Evolutionary conservation across 2,113 vertebrate genomes (phyloP).

Genomic region (Channa maculata): DNA sequence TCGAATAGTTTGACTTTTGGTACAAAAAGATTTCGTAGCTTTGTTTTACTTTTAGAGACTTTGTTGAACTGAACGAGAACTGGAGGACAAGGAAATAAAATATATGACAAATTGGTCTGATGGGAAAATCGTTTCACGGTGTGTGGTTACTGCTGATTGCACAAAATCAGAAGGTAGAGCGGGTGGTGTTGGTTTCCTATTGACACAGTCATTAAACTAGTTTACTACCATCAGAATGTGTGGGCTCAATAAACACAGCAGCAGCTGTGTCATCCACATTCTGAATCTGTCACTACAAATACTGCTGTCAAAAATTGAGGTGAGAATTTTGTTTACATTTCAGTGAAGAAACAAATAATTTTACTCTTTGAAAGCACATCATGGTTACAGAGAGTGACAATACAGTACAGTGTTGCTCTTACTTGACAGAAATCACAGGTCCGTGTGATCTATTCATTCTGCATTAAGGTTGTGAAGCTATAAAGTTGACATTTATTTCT

Average conservation of each 20-base stretch:
- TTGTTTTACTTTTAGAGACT: neutral
- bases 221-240: neutral
- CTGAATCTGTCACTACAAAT: neutral
- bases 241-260: neutral
- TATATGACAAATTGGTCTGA: slow-evolving; percentile 12
- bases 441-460: slow-evolving; percentile 14
- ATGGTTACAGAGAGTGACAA: neutral
- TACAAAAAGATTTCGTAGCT: neutral
- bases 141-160: slow-evolving; percentile 19
- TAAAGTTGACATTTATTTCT: slow-evolving; percentile 33
- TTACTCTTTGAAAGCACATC: slow-evolving; percentile 1
- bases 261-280: neutral
- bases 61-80: neutral
- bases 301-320: neutral
- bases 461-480: neutral
- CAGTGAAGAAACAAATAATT: neutral
- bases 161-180: neutral
- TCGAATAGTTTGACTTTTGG: neutral
- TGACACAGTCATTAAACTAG: neutral
- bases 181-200: neutral
- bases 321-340: neutral
- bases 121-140: neutral
- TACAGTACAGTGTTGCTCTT: neutral
- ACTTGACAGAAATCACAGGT: slow-evolving; percentile 5
- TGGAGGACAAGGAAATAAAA: neutral